A percentile compares a stretch with the other conserved stretches of the same genome.
Conservation (phyloP, 2,113 vertebrate genomes). For the Hypomesus transpacificus region DNA sequence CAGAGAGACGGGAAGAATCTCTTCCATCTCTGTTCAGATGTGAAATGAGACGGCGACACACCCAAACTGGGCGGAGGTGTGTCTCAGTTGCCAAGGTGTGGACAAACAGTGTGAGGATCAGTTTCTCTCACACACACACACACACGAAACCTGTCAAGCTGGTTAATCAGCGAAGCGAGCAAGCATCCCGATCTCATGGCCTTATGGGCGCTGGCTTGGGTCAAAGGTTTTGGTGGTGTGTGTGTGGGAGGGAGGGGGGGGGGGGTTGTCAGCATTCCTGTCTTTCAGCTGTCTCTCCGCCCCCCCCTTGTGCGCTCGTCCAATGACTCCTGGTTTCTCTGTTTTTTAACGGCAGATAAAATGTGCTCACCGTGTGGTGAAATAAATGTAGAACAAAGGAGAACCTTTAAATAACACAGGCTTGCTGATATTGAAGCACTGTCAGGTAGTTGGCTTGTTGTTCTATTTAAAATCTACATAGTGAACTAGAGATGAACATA, state of each 20-base stretch:
- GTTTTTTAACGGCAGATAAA: slow-evolving; percentile 3
- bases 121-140: neutral
- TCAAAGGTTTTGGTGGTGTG: slow-evolving; percentile 52
- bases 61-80: too few relatives aligned
- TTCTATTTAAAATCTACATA: too few relatives aligned
- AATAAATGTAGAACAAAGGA: neutral
- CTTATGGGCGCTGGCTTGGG: slow-evolving; percentile 53
- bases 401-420: too few relatives aligned
- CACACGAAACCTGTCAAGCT: slow-evolving; percentile 49
- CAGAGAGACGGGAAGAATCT: neutral
- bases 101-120: neutral
- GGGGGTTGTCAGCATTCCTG: slow-evolving; percentile 44
- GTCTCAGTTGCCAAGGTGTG: neutral
- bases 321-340: slow-evolving; percentile 1
- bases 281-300: slow-evolving; percentile 47
- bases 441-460: neutral
- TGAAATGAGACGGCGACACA: too few relatives aligned
- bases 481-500: too few relatives aligned
- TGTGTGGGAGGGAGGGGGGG: neutral
- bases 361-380: too few relatives aligned
- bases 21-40: neutral
- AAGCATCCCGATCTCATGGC: slow-evolving; percentile 49
- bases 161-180: slow-evolving; percentile 43
- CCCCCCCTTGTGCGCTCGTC: neutral
- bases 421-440: too few relatives aligned